Conservation (phyloP, 2,113 vertebrate genomes). For the Heliornis fulica region DNA sequence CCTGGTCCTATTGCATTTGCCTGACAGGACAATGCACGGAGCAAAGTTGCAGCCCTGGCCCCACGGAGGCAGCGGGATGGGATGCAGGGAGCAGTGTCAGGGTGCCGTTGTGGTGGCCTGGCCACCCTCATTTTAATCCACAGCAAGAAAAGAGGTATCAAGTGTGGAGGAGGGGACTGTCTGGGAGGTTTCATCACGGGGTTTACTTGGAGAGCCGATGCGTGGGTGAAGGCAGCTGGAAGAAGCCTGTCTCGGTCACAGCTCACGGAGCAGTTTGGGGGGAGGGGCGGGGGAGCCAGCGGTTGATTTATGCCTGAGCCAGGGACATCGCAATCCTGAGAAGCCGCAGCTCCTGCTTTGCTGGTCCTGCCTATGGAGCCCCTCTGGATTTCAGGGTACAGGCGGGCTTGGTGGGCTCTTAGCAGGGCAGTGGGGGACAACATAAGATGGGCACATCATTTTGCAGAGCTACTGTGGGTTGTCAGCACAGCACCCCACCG, state of each 20-base stretch:
- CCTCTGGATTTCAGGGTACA: not conserved
- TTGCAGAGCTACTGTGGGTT: too few species aligned
- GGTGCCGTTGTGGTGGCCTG: rapidly evolving
- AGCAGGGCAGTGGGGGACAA: too few species aligned
- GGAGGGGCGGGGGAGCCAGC: too few species aligned
- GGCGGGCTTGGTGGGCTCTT: not conserved
- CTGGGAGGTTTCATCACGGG: not conserved
- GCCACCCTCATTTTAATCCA: not conserved
- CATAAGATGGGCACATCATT: too few species aligned
- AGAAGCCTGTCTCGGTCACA: not conserved
- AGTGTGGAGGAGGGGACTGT: not conserved
- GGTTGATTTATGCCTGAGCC: not conserved
- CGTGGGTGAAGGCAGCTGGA: not conserved
- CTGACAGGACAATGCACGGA: rapidly evolving
- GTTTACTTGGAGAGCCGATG: not conserved
- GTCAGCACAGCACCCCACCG: not conserved
- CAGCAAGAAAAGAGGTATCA: not conserved
- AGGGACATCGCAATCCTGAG: not conserved
- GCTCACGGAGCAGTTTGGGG: not conserved
- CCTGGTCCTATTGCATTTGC: too few species aligned
- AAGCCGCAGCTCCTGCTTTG: not conserved
- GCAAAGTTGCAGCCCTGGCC: not conserved
- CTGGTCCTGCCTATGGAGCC: not conserved
- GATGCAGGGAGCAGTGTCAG: not conserved
- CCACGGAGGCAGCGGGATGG: not conserved